These are phyloP conservation scores for Leptocoma aspasia DNA, from an alignment of 2,113 vertebrate species.

Conservation along the genomic window DNA sequence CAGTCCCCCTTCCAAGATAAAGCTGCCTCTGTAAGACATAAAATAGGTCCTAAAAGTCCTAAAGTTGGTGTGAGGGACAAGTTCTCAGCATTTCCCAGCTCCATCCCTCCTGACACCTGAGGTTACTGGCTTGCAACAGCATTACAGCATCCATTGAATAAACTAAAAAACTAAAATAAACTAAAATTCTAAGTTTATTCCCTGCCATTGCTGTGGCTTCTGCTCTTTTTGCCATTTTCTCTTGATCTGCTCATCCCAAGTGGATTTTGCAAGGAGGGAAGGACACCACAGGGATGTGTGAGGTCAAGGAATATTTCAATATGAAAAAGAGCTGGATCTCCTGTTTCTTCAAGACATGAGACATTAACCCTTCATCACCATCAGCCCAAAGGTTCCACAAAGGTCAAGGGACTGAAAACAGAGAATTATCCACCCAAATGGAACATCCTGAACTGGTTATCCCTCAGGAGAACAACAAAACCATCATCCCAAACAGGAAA, in stretches of 20 bases:
- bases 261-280: fast-evolving
- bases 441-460: background rate
- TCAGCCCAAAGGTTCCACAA: background rate
- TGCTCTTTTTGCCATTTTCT: background rate
- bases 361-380: background rate
- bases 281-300: background rate
- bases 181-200: background rate
- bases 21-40: background rate
- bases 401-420: background rate
- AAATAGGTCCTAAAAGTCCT: background rate
- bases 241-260: background rate
- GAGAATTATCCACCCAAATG: background rate
- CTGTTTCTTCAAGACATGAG: background rate
- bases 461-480: background rate
- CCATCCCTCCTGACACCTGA: background rate
- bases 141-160: background rate
- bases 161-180: background rate
- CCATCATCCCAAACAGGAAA: background rate
- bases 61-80: background rate
- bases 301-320: background rate
- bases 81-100: background rate
- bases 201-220: background rate
- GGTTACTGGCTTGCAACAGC: fast-evolving
- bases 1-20: background rate
- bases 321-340: background rate